Evolutionary conservation across 2,888 invertebrate genomes (phyloP).

Genomic region (Ctena decussata): DNA sequence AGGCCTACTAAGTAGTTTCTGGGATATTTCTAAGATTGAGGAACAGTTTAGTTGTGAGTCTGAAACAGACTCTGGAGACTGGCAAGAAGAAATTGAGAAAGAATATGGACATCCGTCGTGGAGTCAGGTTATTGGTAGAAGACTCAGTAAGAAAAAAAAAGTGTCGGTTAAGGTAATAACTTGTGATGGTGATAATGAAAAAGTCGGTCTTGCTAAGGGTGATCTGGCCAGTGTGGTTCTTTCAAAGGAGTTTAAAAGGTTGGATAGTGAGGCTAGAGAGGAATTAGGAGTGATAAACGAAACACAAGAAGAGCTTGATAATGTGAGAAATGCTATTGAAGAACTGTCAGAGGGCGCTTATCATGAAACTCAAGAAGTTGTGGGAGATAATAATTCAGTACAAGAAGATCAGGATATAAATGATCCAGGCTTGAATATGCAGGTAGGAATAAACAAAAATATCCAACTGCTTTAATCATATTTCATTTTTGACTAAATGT

Average conservation of each 20-base stretch:
- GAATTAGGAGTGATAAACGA: not conserved
- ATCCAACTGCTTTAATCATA: too few species aligned
- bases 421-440: not conserved
- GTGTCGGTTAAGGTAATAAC: not conserved
- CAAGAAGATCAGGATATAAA: not conserved
- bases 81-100: conserved; percentile 51
- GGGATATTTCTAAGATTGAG: conserved; percentile 22
- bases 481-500: too few species aligned
- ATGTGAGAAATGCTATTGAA: conserved; percentile 56
- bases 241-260: not conserved
- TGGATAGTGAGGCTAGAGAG: not conserved
- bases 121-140: conserved; percentile 34
- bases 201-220: conserved; percentile 41
- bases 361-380: not conserved
- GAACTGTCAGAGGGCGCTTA: conserved; percentile 22
- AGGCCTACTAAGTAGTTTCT: conserved; percentile 45
- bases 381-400: not conserved
- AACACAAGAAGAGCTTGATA: conserved; percentile 54
- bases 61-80: conserved; percentile 43
- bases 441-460: too few species aligned
- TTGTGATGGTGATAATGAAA: conserved; percentile 28
- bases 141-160: not conserved
- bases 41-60: conserved; percentile 39
- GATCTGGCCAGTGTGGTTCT: conserved; percentile 48
- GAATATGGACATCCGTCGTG: conserved; percentile 60